These are phyloP conservation scores for Aspidapion aeneum DNA, from an alignment of 2,888 invertebrate genomes.

Conservation along the genomic window DNA sequence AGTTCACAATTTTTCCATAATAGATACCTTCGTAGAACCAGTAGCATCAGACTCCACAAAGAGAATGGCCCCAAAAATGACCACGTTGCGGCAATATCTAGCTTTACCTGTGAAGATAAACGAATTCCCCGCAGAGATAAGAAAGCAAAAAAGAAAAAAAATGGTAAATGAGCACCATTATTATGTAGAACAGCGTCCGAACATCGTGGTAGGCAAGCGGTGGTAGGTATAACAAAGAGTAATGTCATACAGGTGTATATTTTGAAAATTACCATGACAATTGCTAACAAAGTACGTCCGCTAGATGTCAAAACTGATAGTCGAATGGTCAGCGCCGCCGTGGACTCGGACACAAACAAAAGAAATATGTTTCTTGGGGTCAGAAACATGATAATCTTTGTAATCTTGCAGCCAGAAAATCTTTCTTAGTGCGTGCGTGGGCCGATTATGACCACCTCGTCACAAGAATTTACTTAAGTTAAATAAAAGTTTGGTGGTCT, in stretches of 20 bases:
- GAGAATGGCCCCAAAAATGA: neutral
- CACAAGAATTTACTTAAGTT: no score
- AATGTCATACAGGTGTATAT: constrained; percentile 3
- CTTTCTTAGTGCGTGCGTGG: neutral
- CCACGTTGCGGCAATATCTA: neutral
- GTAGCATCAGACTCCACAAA: neutral
- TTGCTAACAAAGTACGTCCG: neutral
- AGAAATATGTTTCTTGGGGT: constrained; percentile 19
- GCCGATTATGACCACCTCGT: neutral
- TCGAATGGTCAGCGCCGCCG: neutral
- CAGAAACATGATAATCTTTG: constrained; percentile 24
- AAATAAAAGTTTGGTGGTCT: no score
- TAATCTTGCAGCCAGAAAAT: neutral
- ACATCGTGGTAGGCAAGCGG: constrained; percentile 24
- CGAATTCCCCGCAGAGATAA: constrained; percentile 19
- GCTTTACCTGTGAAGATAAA: neutral
- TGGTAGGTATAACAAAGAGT: neutral
- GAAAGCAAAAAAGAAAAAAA: constrained; percentile 14
- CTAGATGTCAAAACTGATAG: constrained; percentile 1
- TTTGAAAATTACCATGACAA: neutral
- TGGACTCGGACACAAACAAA: neutral
- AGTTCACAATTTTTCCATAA: neutral
- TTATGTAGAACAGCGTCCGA: constrained; percentile 26
- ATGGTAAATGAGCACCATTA: no score
- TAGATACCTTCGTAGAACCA: neutral